Conservation (phyloP, 2,113 vertebrate genomes). For the Tachuris rubrigastra region DNA sequence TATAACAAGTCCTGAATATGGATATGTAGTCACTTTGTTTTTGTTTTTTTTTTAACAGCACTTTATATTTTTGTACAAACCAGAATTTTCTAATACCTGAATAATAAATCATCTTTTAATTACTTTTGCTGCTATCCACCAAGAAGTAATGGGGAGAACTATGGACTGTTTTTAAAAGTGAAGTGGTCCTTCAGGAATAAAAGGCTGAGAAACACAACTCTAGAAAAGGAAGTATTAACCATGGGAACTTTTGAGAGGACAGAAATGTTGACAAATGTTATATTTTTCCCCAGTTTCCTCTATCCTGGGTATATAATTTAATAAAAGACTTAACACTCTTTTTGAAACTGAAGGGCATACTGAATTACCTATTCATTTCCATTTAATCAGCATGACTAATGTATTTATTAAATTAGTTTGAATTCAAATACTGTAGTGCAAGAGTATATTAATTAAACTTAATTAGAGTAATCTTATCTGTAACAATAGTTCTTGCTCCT, state of each 20-base stretch:
- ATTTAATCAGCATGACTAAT: conserved; percentile 12
- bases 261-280: not conserved
- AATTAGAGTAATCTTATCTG: conserved; percentile 32
- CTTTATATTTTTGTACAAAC: not conserved
- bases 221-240: not conserved
- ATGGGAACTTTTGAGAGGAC: not conserved
- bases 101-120: not conserved
- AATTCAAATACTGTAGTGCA: not conserved
- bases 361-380: conserved; percentile 11
- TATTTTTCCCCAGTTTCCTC: not conserved
- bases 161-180: not conserved
- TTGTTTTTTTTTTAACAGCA: not conserved
- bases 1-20: not conserved
- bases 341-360: not conserved
- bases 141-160: not conserved
- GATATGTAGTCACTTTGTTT: rapidly evolving
- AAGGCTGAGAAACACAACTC: not conserved
- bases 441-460: conserved; percentile 45
- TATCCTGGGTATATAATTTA: not conserved
- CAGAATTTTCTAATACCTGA: not conserved
- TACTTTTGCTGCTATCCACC: not conserved
- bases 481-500: not conserved
- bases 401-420: conserved; percentile 36
- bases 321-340: not conserved
- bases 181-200: not conserved